Evolutionary conservation across 2,113 vertebrate species (phyloP), one percentile per base, ranked within the genome.

Genomic region (Galbula dea): DNA sequence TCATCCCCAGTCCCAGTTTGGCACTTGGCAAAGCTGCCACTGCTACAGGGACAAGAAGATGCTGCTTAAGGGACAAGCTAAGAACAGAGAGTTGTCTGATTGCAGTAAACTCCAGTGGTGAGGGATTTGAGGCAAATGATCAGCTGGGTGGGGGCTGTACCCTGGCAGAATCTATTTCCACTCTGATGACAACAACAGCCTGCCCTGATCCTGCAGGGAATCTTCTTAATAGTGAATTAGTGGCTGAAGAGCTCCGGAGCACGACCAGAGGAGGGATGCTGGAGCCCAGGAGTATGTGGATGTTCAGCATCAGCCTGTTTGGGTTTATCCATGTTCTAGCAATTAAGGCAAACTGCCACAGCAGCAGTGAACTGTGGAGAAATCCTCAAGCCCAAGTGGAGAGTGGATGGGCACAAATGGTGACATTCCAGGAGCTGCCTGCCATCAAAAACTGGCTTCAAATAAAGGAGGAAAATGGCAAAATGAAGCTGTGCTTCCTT

Each of bases 401-500:
- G 75, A 48, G 36, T 21, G 1, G 3, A 16, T 8, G 29, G n/a
- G 67, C 51, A 30, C 71, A 24, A 45, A 34, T 4, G 0, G 26
- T 17, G 61, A 14, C 15, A 5, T 14, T 13, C 41, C 20, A 3
- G 2, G 26, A 22, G 6, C 1, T 0, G 9, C 5, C 22, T 12
- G 37, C 11, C 3, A 2, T 9, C 45, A n/a, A 12, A 85, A 85
- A 39, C 22, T 6, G 24, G 7, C 36, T 26, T 55, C 16, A 69
- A 77, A 65, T 12, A 27, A 9, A 74, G 61, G 55, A 46, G 71
- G 55, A 16, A 32, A 66, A 54, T 0, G 5, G 43, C 21, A 26
- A 77, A 65, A 49, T 1, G 20, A 55, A 75, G 26, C 34, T 1
- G 2, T 1, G 1, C n/a, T 54, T 34, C 54, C 36, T 66, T 59